Base-by-base conservation (phyloP, 2,113 vertebrate species). In the Grus americana region DNA sequence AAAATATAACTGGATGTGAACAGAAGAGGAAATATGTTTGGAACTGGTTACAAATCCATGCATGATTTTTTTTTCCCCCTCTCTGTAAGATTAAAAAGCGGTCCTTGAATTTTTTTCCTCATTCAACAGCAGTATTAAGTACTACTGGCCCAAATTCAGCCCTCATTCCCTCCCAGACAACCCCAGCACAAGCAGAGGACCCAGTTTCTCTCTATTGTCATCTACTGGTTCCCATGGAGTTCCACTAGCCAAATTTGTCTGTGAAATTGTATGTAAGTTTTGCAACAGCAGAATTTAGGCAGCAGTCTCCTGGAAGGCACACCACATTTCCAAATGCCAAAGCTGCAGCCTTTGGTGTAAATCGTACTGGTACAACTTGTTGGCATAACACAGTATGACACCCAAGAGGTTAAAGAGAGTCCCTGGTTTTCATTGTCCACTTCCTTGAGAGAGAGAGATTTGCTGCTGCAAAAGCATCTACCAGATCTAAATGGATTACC, bases 391-490 rank as follows among this genome's bases (percentile, higher is more conserved):
- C 29, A 59, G 46, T 4, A 36, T 11, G 74, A 90, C 74, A 91
- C 49, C 81, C 67, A 32, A 68, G 49, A 90, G 79, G 47, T 74
- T 92, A 84, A 65, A 75, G 27, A 49, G 46, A 90, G 63, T 50
- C 62, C 42, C 81, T 55, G 55, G n/a, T 85, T 94, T 91, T 86
- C 91, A 93, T 10, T 86, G 86, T 78, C 46, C 0, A 1, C 74
- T 90, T 90, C 80, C 74, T 92, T 79, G 42, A 71, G 76, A 87
- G 58, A 87, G 54, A 90, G 88, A 76, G 58, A 76, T 88, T 47
- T 94, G 74, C 74, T 92, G 84, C 94, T 96, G 74, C 86, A 86
- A 38, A 92, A 89, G 66, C 8, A 0, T 65, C 73, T 90, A 59
- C 86, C 71, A 95, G 91, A 38, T 38, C 70, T 73, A 83, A 92